A percentile compares a stretch with the other conserved stretches of the same genome.
phyloP scores from a whole-genome alignment of 2,888 invertebrate species.

The Phymatocera aterrima region DNA sequence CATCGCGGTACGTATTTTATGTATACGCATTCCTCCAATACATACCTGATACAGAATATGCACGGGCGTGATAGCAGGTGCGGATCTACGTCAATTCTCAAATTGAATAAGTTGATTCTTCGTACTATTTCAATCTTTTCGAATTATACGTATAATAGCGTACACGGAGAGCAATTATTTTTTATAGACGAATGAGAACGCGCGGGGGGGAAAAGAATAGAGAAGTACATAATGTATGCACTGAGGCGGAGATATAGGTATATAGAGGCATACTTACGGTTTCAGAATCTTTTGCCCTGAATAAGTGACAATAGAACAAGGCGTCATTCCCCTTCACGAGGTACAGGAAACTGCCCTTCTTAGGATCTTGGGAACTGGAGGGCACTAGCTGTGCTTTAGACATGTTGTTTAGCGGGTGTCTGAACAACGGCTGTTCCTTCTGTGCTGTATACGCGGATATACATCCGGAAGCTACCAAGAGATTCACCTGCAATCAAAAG shows the following conservation, averaged over 20 bases:
- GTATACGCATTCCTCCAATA: too few species aligned
- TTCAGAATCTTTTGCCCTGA: constrained; percentile 80
- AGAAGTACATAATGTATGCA: background rate
- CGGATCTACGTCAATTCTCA: too few species aligned
- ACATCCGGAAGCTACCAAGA: constrained; percentile 83
- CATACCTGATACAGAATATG: too few species aligned
- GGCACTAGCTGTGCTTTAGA: constrained; percentile 71
- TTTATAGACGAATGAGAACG: background rate
- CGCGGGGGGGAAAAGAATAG: background rate
- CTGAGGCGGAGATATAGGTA: background rate
- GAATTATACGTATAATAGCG: too few species aligned
- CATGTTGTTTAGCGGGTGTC: constrained; percentile 66
- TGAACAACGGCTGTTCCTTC: constrained; percentile 66
- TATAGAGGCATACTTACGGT: constrained; percentile 80
- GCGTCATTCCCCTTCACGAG: constrained; percentile 84
- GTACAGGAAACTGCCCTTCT: constrained; percentile 82
- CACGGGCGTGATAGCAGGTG: too few species aligned
- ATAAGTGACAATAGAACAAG: constrained; percentile 86
- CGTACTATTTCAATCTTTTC: too few species aligned
- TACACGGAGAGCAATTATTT: too few species aligned
- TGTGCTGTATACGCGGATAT: constrained; percentile 66
- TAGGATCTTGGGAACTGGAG: constrained; percentile 77
- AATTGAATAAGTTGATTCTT: too few species aligned
- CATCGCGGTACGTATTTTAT: too few species aligned
- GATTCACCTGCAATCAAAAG: constrained; percentile 80